These are phyloP conservation scores for Ephestia elutella DNA, from an alignment of 1,140 invertebrate species.

Conservation along the genomic window DNA sequence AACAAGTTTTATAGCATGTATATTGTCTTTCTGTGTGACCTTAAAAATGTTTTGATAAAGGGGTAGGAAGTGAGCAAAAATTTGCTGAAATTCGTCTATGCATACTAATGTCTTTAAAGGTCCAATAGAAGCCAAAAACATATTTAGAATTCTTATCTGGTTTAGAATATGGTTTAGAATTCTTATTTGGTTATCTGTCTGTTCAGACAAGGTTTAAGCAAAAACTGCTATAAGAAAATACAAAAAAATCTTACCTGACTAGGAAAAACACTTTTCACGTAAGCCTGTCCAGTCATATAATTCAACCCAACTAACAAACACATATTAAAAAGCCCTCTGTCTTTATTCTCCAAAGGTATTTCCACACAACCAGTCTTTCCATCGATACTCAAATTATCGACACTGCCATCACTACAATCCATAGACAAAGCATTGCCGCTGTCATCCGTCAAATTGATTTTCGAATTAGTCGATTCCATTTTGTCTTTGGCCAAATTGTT, in stretches of 20 bases:
- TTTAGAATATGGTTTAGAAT: too few relatives aligned
- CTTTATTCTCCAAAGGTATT: constrained; percentile 52
- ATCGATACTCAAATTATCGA: constrained; percentile 51
- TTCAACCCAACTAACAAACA: constrained; percentile 80
- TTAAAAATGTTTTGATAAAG: too few relatives aligned
- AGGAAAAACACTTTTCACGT: constrained; percentile 81
- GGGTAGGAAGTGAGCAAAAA: too few relatives aligned
- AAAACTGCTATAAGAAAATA: too few relatives aligned
- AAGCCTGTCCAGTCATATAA: constrained; percentile 75
- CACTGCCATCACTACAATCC: constrained; percentile 28
- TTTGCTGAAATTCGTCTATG: too few relatives aligned
- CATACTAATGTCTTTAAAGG: too few relatives aligned
- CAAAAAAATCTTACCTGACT: constrained; percentile 60
- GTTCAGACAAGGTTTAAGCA: too few relatives aligned
- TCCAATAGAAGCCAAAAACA: too few relatives aligned
- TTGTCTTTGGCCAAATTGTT: constrained; percentile 43
- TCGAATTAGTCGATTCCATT: constrained; percentile 49
- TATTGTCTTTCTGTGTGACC: too few relatives aligned
- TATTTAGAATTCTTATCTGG: too few relatives aligned
- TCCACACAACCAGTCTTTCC: constrained; percentile 61
- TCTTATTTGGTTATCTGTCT: too few relatives aligned
- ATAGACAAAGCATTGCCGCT: constrained; percentile 43
- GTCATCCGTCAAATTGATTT: constrained; percentile 53
- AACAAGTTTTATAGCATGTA: too few relatives aligned
- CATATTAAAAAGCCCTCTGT: constrained; percentile 76